Evolutionary conservation across 2,113 vertebrate species (phyloP), one percentile per base, ranked within the genome.

Genomic region (Seriola aureovittata): DNA sequence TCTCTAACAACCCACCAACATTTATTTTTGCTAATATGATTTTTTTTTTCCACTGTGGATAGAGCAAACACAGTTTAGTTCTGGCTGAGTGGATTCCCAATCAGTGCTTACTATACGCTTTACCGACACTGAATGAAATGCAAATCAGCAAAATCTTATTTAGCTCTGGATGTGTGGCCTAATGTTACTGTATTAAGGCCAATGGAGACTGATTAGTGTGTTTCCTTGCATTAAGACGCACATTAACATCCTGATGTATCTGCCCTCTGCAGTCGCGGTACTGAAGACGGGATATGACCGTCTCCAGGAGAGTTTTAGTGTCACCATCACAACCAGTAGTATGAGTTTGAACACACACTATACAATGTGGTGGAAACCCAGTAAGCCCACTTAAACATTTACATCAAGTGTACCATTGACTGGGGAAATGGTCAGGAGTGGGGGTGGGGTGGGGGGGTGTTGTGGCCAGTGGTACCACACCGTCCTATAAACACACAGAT

Each of bases 21-120:
- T 97, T 99, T 98, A 97, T 97, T 98, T 97, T 98, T 98, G 96
- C 97, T 98, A 97, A 98, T 98, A 97, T 96, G 96, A 91, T 86
- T 86, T 89, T 88, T 88, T 88, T 96, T 93, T 94, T 95, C 94
- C 95, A 89, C 92, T 96, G 78, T 85, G 74, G 95, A 78, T 90
- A 92, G 87, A 92, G 93, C 91, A 93, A 95, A 94, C 88, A 91
- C 82, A 78, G 77, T 92, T 94, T 94, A 92, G 82, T 90, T 93
- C 78, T 80, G 87, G 89, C 90, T 92, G 89, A 92, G 88, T 82
- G 80, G 84, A 84, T 90, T 86, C 80, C 82, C 78, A 89, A 91
- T 93, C 87, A 87, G 84, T 71, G 77, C 80, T 78, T 80, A 78
- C 80, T 80, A 65, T 71, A 73, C 21, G 72, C 78, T 81, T 86